Evolutionary conservation across 2,888 invertebrate genomes (phyloP).

Genomic region (Abrostola triplasia): DNA sequence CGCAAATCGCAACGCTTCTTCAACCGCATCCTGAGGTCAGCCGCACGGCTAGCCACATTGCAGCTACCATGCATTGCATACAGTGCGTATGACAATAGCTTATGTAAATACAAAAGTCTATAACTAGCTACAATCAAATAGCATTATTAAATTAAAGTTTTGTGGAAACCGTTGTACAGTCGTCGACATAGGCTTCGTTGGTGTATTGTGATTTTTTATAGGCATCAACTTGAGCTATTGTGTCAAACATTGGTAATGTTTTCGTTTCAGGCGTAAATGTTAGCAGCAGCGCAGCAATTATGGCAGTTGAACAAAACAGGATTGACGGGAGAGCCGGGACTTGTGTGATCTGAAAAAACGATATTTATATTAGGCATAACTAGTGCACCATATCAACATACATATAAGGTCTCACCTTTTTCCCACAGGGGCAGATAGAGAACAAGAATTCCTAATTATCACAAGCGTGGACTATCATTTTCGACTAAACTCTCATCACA

Average conservation of each 20-base stretch:
- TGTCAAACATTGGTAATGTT: conserved; percentile 75
- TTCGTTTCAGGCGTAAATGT: conserved; percentile 79
- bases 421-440: too few relatives aligned
- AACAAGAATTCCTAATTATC: too few relatives aligned
- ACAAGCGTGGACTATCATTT: too few relatives aligned
- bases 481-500: too few relatives aligned
- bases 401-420: too few relatives aligned
- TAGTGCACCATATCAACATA: too few relatives aligned
- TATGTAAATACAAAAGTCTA: too few relatives aligned
- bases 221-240: conserved; percentile 74
- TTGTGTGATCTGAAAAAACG: conserved; percentile 65
- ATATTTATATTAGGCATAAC: not conserved
- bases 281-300: conserved; percentile 67
- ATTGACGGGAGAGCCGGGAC: conserved; percentile 70
- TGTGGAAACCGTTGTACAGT: conserved; percentile 27
- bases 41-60: too few relatives aligned
- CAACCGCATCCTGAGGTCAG: too few relatives aligned
- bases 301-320: conserved; percentile 71
- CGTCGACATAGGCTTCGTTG: conserved; percentile 17
- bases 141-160: conserved; percentile 34
- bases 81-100: too few relatives aligned
- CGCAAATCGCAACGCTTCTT: conserved; percentile 31
- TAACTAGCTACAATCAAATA: not conserved
- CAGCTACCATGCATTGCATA: too few relatives aligned
- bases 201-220: conserved; percentile 59